A percentile compares a stretch with the other conserved stretches of the same genome.
Evolutionary conservation across 2,888 invertebrate genomes (phyloP).

Genomic region (Drosophila mercatorum): DNA sequence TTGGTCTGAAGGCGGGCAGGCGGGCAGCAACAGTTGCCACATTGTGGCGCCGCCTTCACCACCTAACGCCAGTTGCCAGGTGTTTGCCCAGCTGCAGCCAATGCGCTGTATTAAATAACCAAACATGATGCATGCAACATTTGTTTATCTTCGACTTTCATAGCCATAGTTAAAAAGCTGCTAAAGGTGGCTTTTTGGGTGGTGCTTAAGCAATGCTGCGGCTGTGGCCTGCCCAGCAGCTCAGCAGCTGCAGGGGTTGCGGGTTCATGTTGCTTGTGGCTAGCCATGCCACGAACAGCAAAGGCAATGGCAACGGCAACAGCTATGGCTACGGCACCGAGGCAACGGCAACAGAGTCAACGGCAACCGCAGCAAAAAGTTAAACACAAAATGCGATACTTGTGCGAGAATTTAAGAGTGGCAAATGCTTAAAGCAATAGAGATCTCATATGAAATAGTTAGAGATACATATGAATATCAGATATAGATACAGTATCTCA

Average conservation of each 20-base stretch:
- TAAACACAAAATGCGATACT: conserved; percentile 58
- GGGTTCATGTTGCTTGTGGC: conserved; percentile 22
- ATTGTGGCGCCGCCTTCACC: conserved; percentile 27
- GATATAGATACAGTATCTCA: neutral
- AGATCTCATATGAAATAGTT: neutral
- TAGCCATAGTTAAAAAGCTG: conserved; percentile 7
- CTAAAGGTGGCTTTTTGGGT: conserved; percentile 5
- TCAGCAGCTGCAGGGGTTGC: conserved; percentile 15
- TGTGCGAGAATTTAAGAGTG: conserved; percentile 54
- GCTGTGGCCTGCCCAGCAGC: neutral
- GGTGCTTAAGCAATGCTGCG: conserved; percentile 9
- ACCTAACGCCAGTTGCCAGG: conserved; percentile 26
- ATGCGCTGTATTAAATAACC: conserved; percentile 33
- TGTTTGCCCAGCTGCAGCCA: conserved; percentile 22
- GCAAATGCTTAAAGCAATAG: neutral
- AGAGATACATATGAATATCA: neutral
- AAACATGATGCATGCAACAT: conserved; percentile 44
- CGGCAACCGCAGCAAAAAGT: conserved; percentile 33
- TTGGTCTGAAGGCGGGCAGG: conserved; percentile 2
- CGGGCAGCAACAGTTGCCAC: conserved; percentile 34
- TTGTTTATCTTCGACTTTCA: conserved; percentile 30
- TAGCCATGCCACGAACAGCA: conserved; percentile 13
- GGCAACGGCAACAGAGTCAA: conserved; percentile 12
- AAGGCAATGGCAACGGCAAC: conserved; percentile 15
- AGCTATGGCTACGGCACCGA: conserved; percentile 14